Percentiles rank a stretch among this genome's conserved stretches.
These are phyloP conservation scores for Fragum fragum DNA, from an alignment of 2,888 invertebrate genomes.

Conservation along the genomic window DNA sequence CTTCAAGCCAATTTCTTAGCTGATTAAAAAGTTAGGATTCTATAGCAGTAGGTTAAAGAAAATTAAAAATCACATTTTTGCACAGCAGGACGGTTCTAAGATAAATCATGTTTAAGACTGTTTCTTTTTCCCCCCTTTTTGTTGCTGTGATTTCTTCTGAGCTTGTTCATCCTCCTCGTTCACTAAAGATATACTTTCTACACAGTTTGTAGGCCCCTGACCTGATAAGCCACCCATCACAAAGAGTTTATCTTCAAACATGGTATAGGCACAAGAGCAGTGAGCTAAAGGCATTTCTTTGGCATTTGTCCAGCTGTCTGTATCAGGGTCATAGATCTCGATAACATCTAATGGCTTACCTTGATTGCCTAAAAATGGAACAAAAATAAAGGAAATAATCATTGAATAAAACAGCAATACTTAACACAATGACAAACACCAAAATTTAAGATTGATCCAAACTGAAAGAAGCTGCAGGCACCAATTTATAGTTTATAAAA, in stretches of 20 bases:
- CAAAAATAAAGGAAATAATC: too few relatives aligned
- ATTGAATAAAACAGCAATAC: too few relatives aligned
- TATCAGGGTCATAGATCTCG: conserved; percentile 81
- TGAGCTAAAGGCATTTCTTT: conserved; percentile 80
- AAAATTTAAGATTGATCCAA: too few relatives aligned
- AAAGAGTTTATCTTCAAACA: conserved; percentile 75
- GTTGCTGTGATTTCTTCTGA: conserved; percentile 34
- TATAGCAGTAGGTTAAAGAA: too few relatives aligned
- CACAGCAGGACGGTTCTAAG: too few relatives aligned
- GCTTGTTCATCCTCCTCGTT: conserved; percentile 41
- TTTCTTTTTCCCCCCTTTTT: conserved; percentile 50
- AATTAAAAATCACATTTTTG: too few relatives aligned
- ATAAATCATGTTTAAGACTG: conserved; percentile 33
- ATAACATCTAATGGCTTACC: conserved; percentile 81
- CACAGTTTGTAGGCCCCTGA: conserved; percentile 81
- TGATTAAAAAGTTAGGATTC: too few relatives aligned
- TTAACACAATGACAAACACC: too few relatives aligned
- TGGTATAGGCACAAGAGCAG: conserved; percentile 83
- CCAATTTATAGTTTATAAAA: too few relatives aligned
- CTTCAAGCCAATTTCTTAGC: too few relatives aligned
- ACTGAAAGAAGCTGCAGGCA: too few relatives aligned
- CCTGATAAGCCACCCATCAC: conserved; percentile 84
- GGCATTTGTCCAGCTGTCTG: conserved; percentile 79
- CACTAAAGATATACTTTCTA: conserved; percentile 70
- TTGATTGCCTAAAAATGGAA: conserved; percentile 79